Evolutionary conservation across 1,140 invertebrate species (phyloP).

Genomic region (Drosophila chauvacae): DNA sequence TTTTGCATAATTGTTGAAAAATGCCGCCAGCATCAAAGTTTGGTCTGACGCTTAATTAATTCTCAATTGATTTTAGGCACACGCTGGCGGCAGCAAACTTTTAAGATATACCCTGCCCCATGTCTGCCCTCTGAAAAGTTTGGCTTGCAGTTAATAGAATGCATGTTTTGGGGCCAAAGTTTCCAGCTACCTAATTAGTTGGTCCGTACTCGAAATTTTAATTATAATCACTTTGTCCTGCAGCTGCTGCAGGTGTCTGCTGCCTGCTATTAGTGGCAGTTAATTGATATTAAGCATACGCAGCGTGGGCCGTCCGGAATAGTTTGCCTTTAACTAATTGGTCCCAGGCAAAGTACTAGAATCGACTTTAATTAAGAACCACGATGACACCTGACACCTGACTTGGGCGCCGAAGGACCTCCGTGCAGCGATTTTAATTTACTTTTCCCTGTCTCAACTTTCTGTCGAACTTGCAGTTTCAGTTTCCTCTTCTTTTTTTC

Average conservation of each 20-base stretch:
- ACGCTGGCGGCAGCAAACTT: conserved; percentile 23
- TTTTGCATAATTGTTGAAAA: conserved; percentile 55
- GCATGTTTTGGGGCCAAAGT: conserved; percentile 47
- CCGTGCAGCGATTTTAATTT: conserved; percentile 47
- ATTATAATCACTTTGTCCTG: conserved; percentile 45
- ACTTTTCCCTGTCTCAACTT: conserved; percentile 36
- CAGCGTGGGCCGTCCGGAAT: conserved; percentile 12
- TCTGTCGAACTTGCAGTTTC: conserved; percentile 4
- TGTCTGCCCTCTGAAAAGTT: conserved; percentile 20
- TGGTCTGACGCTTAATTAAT: conserved; percentile 58
- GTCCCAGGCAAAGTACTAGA: neutral
- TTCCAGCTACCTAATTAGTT: conserved; percentile 48
- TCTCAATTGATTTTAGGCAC: conserved; percentile 68
- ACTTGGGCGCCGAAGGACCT: conserved; percentile 11
- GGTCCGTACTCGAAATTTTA: conserved; percentile 36
- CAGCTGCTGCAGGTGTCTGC: conserved; percentile 16
- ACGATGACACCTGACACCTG: conserved; percentile 43
- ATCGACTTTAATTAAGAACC: conserved; percentile 57
- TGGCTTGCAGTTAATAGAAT: conserved; percentile 14
- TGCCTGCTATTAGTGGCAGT: conserved; percentile 5
- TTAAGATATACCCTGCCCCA: conserved; percentile 9
- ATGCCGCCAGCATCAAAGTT: conserved; percentile 50
- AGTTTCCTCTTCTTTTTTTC: conserved; percentile 1
- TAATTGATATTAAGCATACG: conserved; percentile 65
- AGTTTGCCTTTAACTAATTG: conserved; percentile 30